Base-by-base conservation (phyloP, 2,113 vertebrate genomes). In the Prochilodus magdalenae region DNA sequence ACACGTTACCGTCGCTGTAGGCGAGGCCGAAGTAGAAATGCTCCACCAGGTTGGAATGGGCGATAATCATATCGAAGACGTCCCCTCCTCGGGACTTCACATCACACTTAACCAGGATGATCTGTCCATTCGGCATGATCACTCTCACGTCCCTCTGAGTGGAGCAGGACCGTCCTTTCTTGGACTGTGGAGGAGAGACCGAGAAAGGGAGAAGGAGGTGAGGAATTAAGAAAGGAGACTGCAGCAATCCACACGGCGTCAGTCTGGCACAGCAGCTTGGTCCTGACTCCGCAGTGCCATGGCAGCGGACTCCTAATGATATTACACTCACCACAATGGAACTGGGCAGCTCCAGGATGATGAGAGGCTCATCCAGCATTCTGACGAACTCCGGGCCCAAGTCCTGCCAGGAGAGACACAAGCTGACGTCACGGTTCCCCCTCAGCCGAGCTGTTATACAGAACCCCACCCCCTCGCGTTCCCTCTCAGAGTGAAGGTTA, bases 11-110 rank as follows among this genome's bases (percentile, higher is more conserved):
- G 82, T 95, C 96, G 87, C 92, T 73, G 84, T 94, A 96, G 82
- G 96, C 96, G 84, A 98, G 94, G 86, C 95, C 95, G 73, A 97
- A 98, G 92, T 97, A 97, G 88, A 94, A 94, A 80, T 95, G 92
- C 77, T 98, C 96, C 85, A 90, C 86, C 5, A 97, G 92, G 84
- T 94, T 96, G 79, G 93, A 88, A 18, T 96, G 95, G 0, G 96
- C 93, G 71, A 91, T 92, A 26, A 96, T 93, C 0, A 94, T 96
- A 62, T 95, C 91, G 78, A 98, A 96, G 82, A 97, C 90, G 11
- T 96, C 94, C 40, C 93, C 91, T 59, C 87, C 95, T 81, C 93
- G 94, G 60, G 95, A 94, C 67, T 94, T 95, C 70, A 95, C 84
- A 69, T 97, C 96, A 84, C 97, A 98, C 65, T 94, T 97, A 71